Evolutionary conservation across 2,797 vertebrate species (phyloP).

Genomic region (Xerus rutilus): DNA sequence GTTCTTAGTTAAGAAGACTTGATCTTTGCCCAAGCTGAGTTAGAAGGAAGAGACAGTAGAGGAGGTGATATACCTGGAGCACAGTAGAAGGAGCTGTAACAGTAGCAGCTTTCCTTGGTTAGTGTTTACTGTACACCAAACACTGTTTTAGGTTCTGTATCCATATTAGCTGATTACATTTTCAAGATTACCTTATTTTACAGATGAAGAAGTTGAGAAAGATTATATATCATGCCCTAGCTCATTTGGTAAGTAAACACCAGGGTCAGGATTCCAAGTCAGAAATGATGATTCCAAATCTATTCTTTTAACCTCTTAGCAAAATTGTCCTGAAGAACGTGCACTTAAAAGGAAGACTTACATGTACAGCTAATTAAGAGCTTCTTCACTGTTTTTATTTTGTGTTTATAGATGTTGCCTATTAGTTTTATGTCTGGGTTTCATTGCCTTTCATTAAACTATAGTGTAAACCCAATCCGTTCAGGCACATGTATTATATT

Average conservation of each 20-base stretch:
- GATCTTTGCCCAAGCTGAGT: background rate
- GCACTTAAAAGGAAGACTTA: background rate
- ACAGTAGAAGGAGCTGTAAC: background rate
- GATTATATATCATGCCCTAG: background rate
- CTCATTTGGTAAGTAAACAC: background rate
- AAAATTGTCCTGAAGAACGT: background rate
- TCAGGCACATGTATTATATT: background rate
- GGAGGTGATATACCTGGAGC: background rate
- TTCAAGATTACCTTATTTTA: background rate
- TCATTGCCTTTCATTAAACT: constrained; percentile 61
- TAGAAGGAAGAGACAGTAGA: background rate
- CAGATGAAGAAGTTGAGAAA: constrained; percentile 1
- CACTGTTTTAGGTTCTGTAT: background rate
- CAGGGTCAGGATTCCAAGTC: background rate
- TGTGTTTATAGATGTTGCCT: constrained; percentile 37
- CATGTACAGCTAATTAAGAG: constrained; percentile 3
- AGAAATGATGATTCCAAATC: background rate
- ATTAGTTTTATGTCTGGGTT: constrained; percentile 35
- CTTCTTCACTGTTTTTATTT: constrained; percentile 49
- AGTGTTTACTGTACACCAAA: background rate
- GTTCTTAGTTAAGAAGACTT: constrained; percentile 49
- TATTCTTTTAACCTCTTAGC: background rate
- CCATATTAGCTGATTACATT: background rate
- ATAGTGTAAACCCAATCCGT: constrained; percentile 1
- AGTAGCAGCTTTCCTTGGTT: background rate